Evolutionary conservation across 2,113 vertebrate species (phyloP), one percentile per base, ranked within the genome.

Genomic region (Acanthisitta chloris): DNA sequence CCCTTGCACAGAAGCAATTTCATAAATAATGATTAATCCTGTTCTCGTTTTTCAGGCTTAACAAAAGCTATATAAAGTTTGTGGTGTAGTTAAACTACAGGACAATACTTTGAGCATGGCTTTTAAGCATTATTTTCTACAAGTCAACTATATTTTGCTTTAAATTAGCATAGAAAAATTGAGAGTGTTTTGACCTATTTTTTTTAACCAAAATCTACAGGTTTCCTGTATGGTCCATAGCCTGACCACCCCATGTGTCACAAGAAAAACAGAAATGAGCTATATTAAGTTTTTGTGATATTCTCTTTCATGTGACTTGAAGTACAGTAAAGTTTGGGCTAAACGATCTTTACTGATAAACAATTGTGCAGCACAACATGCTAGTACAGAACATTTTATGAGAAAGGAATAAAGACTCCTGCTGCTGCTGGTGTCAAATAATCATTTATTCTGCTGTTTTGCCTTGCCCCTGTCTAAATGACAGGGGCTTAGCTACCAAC

Each of bases 341-440:
- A 88, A 94, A 79, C 29, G 88, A 42, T 72, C 84, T 84, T 96
- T 40, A 78, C n/a, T n/a, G n/a, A n/a, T n/a, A n/a, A n/a, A n/a
- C n/a, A n/a, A n/a, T n/a, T n/a, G n/a, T 76, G 36, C 43, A 96
- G 59, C 8, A 76, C 46, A 52, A 55, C 25, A 67, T 89, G 31
- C 23, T 23, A 87, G 61, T 88, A 85, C 52, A 92, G 51, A 64
- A 76, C 54, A 83, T 80, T 93, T 95, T 78, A 71, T 81, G 89
- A 90, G 46, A 82, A 94, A 82, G 45, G 78, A 97, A 93, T 67
- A 88, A 88, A 94, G 54, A 94, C 69, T 93, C 81, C 84, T 48
- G 92, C 88, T 95, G 62, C 78, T 92, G 57, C 65, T 59, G 21
- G 45, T 96, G 65, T 97, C 85, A 96, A 93, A 96, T 77, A 95